These are phyloP conservation scores for Drosophila multiciliata DNA, from an alignment of 2,888 invertebrate genomes.

Conservation along the genomic window DNA sequence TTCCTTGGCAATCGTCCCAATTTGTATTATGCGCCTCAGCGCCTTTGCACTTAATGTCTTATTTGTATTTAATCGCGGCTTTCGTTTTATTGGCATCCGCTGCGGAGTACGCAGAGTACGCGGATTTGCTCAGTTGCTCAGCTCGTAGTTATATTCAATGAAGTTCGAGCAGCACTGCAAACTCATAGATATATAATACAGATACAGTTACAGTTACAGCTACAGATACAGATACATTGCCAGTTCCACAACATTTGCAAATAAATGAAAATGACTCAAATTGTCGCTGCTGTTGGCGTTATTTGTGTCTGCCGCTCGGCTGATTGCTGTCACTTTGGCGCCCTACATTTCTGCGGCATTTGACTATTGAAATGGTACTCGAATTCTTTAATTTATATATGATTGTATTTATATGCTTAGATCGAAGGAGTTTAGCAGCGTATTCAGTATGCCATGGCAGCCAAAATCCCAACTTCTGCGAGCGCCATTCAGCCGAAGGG, in stretches of 20 bases:
- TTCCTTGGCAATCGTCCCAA: constrained; percentile 71
- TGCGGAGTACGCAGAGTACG: constrained; percentile 7
- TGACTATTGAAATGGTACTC: background rate
- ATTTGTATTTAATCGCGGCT: constrained; percentile 82
- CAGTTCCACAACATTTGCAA: constrained; percentile 47
- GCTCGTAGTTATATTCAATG: constrained; percentile 63
- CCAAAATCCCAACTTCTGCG: constrained; percentile 5
- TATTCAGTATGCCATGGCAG: background rate
- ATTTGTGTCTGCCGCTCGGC: constrained; percentile 21
- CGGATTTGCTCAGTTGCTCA: constrained; percentile 32
- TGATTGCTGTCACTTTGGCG: constrained; percentile 37
- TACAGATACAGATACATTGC: constrained; percentile 16
- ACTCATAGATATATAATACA: constrained; percentile 23
- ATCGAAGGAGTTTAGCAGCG: constrained; percentile 19
- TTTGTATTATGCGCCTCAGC: constrained; percentile 81
- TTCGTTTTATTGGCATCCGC: constrained; percentile 72
- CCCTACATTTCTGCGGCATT: constrained; percentile 40
- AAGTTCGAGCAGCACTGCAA: constrained; percentile 55
- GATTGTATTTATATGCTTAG: background rate
- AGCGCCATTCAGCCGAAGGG: background rate
- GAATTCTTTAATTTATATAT: background rate
- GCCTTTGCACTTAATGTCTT: constrained; percentile 78
- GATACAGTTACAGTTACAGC: constrained; percentile 26
- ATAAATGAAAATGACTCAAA: constrained; percentile 74
- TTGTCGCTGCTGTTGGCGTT: constrained; percentile 43